These are phyloP conservation scores for Chloroceryle inda DNA, from an alignment of 2,797 vertebrate genomes.

Conservation along the genomic window DNA sequence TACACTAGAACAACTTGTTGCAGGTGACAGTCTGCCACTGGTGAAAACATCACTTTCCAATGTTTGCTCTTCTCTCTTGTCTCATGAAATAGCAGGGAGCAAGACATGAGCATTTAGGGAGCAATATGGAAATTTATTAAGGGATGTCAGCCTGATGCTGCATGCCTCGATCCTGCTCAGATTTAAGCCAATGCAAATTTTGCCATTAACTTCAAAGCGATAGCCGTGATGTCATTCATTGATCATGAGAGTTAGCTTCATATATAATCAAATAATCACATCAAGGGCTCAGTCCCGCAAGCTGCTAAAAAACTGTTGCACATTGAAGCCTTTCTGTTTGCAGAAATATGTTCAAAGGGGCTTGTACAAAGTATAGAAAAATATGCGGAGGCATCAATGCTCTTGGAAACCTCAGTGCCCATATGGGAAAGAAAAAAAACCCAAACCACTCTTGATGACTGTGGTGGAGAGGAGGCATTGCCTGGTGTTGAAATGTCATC, in stretches of 20 bases:
- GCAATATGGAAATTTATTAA: slow-evolving; percentile 52
- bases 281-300: slow-evolving; percentile 50
- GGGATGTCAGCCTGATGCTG: not conserved
- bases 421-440: slow-evolving; percentile 42
- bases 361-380: slow-evolving; percentile 33
- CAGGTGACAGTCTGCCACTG: not conserved
- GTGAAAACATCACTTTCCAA: slow-evolving; percentile 3
- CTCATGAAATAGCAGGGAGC: not conserved
- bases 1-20: slow-evolving; percentile 45
- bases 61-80: not conserved
- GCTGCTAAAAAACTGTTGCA: slow-evolving; percentile 54
- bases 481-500: slow-evolving; percentile 63
- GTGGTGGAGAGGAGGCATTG: slow-evolving; percentile 58
- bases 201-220: slow-evolving; percentile 61
- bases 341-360: slow-evolving; percentile 50
- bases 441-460: slow-evolving; percentile 45
- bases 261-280: slow-evolving; percentile 51
- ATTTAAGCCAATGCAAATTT: slow-evolving; percentile 59
- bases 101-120: not conserved
- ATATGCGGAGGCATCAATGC: slow-evolving; percentile 44
- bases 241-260: slow-evolving; percentile 49
- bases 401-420: slow-evolving; percentile 51
- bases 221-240: slow-evolving; percentile 51
- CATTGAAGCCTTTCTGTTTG: slow-evolving; percentile 48
- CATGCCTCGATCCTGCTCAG: slow-evolving; percentile 47